These are phyloP conservation scores for Palloptera scutellata DNA, from an alignment of 2,888 invertebrate species.

Conservation along the genomic window DNA sequence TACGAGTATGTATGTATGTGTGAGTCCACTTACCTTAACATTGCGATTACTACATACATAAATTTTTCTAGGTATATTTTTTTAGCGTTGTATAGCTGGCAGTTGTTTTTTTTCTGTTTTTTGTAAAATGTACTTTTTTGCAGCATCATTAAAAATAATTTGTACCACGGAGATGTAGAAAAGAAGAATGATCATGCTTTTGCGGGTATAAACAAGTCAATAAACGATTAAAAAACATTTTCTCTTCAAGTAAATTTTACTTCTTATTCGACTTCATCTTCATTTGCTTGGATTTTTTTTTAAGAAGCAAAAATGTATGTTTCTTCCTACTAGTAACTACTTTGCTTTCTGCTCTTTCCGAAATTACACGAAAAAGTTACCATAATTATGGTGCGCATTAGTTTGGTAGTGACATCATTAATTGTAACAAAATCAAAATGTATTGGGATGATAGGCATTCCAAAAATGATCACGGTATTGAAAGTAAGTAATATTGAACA, in stretches of 20 bases:
- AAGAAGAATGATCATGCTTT: slow-evolving; percentile 25
- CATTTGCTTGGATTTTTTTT: no score
- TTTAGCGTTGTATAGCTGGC: background rate
- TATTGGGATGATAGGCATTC: background rate
- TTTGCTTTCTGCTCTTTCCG: no score
- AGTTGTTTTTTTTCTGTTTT: slow-evolving; percentile 7
- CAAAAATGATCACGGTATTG: no score
- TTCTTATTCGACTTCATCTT: no score
- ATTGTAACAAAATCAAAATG: slow-evolving; percentile 14
- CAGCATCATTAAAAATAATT: slow-evolving; percentile 59
- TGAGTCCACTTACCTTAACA: background rate
- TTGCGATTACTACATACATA: slow-evolving; percentile 1
- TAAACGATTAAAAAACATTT: slow-evolving; percentile 51
- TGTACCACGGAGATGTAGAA: slow-evolving; percentile 37
- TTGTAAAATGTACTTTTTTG: slow-evolving; percentile 42
- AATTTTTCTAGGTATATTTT: background rate
- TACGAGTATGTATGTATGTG: background rate
- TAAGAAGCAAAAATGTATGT: no score
- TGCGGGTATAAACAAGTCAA: slow-evolving; percentile 54
- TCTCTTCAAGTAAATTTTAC: slow-evolving; percentile 7
- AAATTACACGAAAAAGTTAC: no score
- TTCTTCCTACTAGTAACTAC: no score
- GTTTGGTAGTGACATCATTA: slow-evolving; percentile 51
- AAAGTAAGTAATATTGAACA: no score
- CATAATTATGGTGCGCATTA: no score